Percentiles rank a stretch among this genome's conserved stretches.
phyloP scores from a whole-genome alignment of 2,113 vertebrate genomes.

The Tupaia tana region DNA sequence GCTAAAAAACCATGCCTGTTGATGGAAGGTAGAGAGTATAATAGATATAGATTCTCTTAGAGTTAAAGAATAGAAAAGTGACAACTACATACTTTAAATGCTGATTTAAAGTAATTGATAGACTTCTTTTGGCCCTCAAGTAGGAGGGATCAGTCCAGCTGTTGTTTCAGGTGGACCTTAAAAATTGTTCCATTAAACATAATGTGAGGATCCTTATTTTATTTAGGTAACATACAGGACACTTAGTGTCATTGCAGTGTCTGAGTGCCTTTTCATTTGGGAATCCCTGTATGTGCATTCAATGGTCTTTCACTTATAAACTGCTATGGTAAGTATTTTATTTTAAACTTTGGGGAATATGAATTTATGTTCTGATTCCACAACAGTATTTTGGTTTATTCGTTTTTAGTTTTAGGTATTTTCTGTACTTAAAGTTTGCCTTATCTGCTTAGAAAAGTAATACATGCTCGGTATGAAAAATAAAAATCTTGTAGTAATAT shows the following conservation, averaged over 20 bases:
- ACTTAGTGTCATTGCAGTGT: neutral
- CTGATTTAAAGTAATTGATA: neutral
- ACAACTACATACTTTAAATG: too few relatives aligned
- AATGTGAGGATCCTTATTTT: neutral
- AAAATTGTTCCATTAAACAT: neutral
- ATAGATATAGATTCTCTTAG: neutral
- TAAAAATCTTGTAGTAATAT: neutral
- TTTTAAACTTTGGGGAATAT: neutral
- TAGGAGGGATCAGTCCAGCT: neutral
- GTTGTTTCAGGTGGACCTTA: neutral
- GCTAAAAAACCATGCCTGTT: neutral
- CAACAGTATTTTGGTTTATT: neutral
- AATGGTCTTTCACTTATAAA: neutral
- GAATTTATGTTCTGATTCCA: neutral
- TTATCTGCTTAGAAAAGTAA: neutral
- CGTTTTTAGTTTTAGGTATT: neutral
- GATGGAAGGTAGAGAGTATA: neutral
- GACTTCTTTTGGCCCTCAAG: neutral
- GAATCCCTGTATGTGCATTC: neutral
- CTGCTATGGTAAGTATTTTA: neutral
- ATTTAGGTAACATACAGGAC: neutral
- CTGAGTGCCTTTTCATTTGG: neutral
- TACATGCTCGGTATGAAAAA: neutral
- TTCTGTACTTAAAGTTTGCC: neutral
- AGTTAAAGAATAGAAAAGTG: neutral